Evolutionary conservation across 2,888 invertebrate species (phyloP).

Genomic region (Hipparchia sbordonii): DNA sequence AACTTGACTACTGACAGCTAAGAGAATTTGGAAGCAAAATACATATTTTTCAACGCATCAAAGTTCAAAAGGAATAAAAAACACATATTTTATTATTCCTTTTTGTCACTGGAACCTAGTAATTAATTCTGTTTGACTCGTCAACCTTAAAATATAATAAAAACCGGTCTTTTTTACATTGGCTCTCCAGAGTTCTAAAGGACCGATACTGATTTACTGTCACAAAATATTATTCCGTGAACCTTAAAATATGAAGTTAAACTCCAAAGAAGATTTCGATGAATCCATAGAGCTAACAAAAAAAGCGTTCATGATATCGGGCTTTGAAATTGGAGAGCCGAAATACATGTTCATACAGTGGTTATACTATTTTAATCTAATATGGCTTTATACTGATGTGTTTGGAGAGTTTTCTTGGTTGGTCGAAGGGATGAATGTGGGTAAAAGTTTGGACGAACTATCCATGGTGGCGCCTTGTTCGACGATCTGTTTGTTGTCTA

Average conservation of each 20-base stretch:
- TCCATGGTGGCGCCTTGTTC: conserved; percentile 58
- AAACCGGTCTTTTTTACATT: conserved; percentile 17
- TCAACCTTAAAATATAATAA: conserved; percentile 6
- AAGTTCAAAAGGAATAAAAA: conserved; percentile 33
- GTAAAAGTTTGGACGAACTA: conserved; percentile 55
- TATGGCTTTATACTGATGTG: conserved; percentile 55
- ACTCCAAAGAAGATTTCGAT: conserved; percentile 43
- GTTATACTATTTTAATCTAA: conserved; percentile 52
- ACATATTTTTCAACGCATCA: conserved; percentile 25
- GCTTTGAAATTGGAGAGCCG: conserved; percentile 48
- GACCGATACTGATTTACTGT: neutral
- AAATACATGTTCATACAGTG: conserved; percentile 28
- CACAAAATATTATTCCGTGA: neutral
- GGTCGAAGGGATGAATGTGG: conserved; percentile 50
- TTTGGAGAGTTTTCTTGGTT: conserved; percentile 59
- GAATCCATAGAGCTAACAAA: conserved; percentile 50
- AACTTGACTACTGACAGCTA: conserved; percentile 26
- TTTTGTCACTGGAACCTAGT: conserved; percentile 25
- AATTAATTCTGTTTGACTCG: conserved; percentile 29
- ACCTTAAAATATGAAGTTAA: neutral
- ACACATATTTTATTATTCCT: conserved; percentile 35
- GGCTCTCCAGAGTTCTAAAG: conserved; percentile 6
- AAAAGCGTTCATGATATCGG: conserved; percentile 52
- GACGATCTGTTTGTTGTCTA: conserved; percentile 54
- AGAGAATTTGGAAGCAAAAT: conserved; percentile 28